These are phyloP conservation scores for Sarotherodon lohbergeri DNA, from an alignment of 2,113 vertebrate species.

Conservation along the genomic window DNA sequence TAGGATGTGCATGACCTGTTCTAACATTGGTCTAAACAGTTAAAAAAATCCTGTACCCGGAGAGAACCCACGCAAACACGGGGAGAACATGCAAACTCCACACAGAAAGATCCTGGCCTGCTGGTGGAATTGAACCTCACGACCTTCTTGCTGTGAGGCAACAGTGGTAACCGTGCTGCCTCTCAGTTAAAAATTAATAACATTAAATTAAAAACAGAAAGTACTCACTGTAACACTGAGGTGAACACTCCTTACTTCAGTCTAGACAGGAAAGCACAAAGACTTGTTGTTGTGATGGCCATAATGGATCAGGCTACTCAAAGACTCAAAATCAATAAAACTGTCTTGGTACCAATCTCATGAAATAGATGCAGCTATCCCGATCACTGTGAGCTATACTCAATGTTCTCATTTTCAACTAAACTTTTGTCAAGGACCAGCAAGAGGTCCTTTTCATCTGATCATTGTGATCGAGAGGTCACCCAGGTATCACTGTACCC, in stretches of 20 bases:
- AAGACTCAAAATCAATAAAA: constrained; percentile 1
- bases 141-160: neutral
- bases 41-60: accelerated
- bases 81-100: neutral
- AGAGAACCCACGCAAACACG: neutral
- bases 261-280: neutral
- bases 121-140: neutral
- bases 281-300: neutral
- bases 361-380: neutral
- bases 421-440: neutral
- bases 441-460: neutral
- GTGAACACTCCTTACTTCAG: neutral
- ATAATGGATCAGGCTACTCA: neutral
- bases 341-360: neutral
- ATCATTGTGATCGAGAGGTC: neutral
- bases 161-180: neutral
- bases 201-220: neutral
- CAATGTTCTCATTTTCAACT: neutral
- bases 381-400: neutral
- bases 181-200: neutral
- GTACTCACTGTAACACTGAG: neutral
- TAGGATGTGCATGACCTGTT: neutral
- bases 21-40: neutral
- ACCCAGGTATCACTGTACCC: neutral
- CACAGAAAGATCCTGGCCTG: neutral